Evolutionary conservation across 2,888 invertebrate species (phyloP).

Genomic region (Mythimna vitellina): DNA sequence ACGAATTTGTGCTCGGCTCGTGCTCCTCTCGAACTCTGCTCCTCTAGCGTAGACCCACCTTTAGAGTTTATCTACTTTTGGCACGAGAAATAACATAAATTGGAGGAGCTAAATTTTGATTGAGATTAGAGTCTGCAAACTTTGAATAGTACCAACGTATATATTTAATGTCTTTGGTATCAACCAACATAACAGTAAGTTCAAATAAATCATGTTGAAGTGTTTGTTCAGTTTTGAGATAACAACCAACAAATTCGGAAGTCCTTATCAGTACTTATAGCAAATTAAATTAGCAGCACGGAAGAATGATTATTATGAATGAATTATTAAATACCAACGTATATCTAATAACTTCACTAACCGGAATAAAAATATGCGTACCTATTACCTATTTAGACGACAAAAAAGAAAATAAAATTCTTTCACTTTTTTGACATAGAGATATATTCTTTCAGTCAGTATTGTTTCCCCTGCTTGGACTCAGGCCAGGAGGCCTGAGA

Average conservation of each 20-base stretch:
- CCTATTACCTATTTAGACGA: no score
- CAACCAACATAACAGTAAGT: not conserved
- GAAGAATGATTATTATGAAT: not conserved
- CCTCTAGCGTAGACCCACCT: no score
- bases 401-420: no score
- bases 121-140: not conserved
- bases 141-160: constrained; percentile 6
- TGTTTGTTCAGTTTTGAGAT: constrained; percentile 19
- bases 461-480: no score
- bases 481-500: no score
- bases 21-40: no score
- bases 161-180: not conserved
- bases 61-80: constrained; percentile 9
- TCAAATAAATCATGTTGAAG: constrained; percentile 9
- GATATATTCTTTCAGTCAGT: no score
- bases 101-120: constrained; percentile 3
- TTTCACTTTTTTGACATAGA: no score
- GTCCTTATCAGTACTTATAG: constrained; percentile 18
- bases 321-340: no score
- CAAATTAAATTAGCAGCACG: not conserved
- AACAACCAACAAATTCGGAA: constrained; percentile 33
- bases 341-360: no score
- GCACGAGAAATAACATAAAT: constrained; percentile 6
- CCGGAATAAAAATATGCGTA: no score
- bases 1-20: no score